These are phyloP conservation scores for Hydropotes inermis DNA, from an alignment of 2,113 vertebrate genomes.

Conservation along the genomic window DNA sequence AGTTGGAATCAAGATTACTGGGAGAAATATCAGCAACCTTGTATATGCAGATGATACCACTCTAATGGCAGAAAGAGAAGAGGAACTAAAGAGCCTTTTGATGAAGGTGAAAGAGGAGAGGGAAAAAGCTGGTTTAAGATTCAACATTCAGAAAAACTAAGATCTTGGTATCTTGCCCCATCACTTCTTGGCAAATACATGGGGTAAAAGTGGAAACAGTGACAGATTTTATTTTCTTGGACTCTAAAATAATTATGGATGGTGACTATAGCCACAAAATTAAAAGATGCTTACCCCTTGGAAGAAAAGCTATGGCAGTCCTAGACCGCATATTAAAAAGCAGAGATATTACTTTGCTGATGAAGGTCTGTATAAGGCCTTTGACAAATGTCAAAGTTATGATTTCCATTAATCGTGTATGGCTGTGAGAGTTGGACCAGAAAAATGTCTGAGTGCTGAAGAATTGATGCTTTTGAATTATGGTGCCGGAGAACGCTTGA, in stretches of 20 bases:
- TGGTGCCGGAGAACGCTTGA: background rate
- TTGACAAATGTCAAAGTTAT: background rate
- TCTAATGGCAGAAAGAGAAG: background rate
- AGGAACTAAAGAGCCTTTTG: background rate
- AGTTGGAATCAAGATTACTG: background rate
- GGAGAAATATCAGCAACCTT: background rate
- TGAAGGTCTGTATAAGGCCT: background rate
- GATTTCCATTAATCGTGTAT: background rate
- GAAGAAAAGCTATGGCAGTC: background rate
- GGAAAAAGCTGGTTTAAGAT: background rate
- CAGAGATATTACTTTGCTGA: background rate
- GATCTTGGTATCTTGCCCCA: background rate
- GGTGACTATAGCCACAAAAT: background rate
- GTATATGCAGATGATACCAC: background rate
- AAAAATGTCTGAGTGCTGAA: background rate
- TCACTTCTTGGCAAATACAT: background rate
- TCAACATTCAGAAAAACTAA: background rate
- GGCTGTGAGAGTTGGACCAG: background rate
- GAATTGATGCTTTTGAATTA: background rate
- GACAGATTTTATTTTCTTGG: background rate
- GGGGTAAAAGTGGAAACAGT: background rate
- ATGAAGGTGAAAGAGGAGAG: background rate
- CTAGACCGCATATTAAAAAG: background rate
- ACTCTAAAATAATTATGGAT: background rate
- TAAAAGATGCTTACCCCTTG: background rate